Base-by-base conservation (phyloP, 2,113 vertebrate species). In the Centropristis striata region DNA sequence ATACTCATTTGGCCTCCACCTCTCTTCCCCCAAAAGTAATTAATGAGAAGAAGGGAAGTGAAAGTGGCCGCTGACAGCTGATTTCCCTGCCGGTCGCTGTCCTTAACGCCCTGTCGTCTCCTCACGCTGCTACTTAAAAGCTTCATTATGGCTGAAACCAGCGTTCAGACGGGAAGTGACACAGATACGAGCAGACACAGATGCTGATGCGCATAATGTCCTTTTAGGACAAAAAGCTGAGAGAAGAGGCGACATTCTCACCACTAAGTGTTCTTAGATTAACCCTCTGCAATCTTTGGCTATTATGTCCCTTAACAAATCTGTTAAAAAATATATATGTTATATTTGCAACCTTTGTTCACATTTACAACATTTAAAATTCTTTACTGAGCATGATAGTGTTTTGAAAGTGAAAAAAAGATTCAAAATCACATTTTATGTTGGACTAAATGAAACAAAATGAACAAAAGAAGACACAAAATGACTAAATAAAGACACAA, bases 1-100 rank as follows among this genome's bases (percentile, higher is more conserved):
- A 94, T 94, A 93, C 87, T 94, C 85, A 92, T 94, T 93, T 93
- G 74, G 75, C 85, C 71, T 81, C 77, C 82, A 84, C 81, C 84
- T 90, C 79, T 81, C 84, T 84, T 91, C 84, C 80, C 75, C 74
- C 83, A 89, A 84, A 90, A 90, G 88, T 92, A 93, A 93, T 94
- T 93, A 92, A 93, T 92, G 90, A 87, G 78, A 90, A 92, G 88
- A 92, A 86, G 79, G 79, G 79, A 92, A 89, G 78, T 88, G n/a
- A n/a, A 85, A 91, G 65, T 91, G 80, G 81, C 87, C n/a, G 25
- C 84, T 92, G 91, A 91, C 91, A 92, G 86, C 85, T 92, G 92
- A 93, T 92, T 90, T 93, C 86, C 87, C 83, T 89, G 80, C 82
- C 74, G 85, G 86, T 84, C 80, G 20, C 75, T 78, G 81, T 87